These are phyloP conservation scores for Acrocephalus kingi DNA, from an alignment of 2,113 vertebrate species.

Conservation along the genomic window DNA sequence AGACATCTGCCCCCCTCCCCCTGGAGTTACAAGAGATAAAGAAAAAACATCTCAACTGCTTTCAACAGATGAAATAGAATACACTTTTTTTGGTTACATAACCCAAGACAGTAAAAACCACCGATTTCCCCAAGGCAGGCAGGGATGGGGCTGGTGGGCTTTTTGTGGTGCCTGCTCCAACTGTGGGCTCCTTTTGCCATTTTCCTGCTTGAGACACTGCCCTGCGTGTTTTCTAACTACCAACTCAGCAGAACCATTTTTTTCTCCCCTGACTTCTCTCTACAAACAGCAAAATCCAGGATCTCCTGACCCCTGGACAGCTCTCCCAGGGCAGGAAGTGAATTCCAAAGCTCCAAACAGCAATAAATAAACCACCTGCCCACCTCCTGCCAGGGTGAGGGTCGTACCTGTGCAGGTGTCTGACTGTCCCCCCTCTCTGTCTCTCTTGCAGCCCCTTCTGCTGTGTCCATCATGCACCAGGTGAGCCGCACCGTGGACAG, in stretches of 20 bases:
- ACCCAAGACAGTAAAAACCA: not conserved
- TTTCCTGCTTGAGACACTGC: not conserved
- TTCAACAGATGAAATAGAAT: too few relatives aligned
- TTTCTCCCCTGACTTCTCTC: not conserved
- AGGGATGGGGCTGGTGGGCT: not conserved
- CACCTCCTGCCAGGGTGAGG: not conserved
- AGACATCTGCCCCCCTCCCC: too few relatives aligned
- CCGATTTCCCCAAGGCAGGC: not conserved
- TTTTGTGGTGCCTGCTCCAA: not conserved
- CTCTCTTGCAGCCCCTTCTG: conserved; percentile 84
- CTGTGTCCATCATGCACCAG: conserved; percentile 96
- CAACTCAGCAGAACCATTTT: not conserved
- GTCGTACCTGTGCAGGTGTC: not conserved
- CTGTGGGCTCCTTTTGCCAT: not conserved
- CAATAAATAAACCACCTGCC: too few relatives aligned
- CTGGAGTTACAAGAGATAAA: too few relatives aligned
- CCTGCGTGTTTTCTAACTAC: not conserved
- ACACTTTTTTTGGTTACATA: too few relatives aligned
- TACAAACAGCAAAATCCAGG: not conserved
- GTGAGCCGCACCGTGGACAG: conserved; percentile 87
- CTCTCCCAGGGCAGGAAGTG: not conserved
- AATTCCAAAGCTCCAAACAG: not conserved
- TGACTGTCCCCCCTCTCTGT: not conserved
- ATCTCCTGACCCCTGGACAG: not conserved
- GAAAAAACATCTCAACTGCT: too few relatives aligned